Evolutionary conservation across 1,140 invertebrate species (phyloP), one percentile per base, ranked within the genome.

Genomic region (Hormaphis cornu): DNA sequence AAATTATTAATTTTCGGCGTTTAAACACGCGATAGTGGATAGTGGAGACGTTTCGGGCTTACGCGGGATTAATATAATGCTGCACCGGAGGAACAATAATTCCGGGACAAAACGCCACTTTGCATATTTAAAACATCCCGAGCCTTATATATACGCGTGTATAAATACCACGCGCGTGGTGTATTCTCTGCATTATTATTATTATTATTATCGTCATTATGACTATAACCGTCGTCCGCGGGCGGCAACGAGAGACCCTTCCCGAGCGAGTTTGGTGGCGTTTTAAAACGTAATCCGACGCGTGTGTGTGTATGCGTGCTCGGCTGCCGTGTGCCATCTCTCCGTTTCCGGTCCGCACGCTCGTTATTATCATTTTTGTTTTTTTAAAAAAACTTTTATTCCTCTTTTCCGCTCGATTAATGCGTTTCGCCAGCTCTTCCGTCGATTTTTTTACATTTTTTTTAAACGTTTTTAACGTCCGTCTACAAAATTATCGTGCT

Each of bases 61-160:
- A 63, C 18, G 26, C 44, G 61, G 28, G 42, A 66, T 66, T 66
- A 48, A 50, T 50, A 50, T 66, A n/a, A n/a, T n/a, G n/a, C n/a
- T 66, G 61, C 44, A 50, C 42, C 44, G 61, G 44, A 66, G 50
- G 28, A 66, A 66, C 44, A 66, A n/a, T n/a, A n/a, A 66, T 66
- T 66, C 44, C 61, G 22, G 61, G 58, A 66, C 61, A 66, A 46
- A 66, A 50, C 61, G 44, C 61, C 61, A 50, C 61, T 66, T 66
- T 66, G 61, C 61, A 66, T 66, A 50, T 66, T 66, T 66, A 33
- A 66, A 66, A 66, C 35, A 33, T 66, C 44, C 58, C 58, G 42
- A 40, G 40, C 58, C 42, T 63, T 63, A 46, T 63, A 63, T 48
- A 33, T 30, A 63, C 46, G 33, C 59, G n/a, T n/a, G n/a, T n/a